A percentile compares a stretch with the other conserved stretches of the same genome.
Conservation (phyloP, 2,113 vertebrate genomes). For the Mystacornis crossleyi region DNA sequence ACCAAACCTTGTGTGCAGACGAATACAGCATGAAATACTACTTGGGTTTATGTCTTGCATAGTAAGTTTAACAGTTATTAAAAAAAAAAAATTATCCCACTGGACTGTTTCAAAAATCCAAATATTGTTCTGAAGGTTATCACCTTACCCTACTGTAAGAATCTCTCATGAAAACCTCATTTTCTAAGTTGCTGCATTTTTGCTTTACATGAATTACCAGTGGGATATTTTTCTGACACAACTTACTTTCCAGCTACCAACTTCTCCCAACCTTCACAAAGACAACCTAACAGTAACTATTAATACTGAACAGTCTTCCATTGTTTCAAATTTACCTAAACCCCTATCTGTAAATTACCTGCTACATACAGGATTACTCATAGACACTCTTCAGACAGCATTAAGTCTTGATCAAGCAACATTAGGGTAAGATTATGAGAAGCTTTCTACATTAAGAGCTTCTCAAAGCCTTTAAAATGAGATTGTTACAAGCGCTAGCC, state of each 20-base stretch:
- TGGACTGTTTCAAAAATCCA: background rate
- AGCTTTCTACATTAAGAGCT: conserved; percentile 8
- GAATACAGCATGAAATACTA: background rate
- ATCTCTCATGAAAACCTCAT: background rate
- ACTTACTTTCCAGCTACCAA: background rate
- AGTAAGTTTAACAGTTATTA: background rate
- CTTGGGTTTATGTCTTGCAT: background rate
- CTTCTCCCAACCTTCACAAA: background rate
- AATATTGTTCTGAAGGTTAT: background rate
- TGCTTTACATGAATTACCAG: background rate
- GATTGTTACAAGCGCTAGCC: background rate
- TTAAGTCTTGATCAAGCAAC: conserved; percentile 13
- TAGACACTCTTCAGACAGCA: background rate
- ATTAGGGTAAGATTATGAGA: conserved; percentile 10
- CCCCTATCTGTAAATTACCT: background rate
- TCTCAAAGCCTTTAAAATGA: conserved; percentile 16
- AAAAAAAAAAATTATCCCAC: background rate
- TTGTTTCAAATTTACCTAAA: background rate
- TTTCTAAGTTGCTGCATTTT: background rate
- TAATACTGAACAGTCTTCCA: background rate
- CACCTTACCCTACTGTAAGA: background rate
- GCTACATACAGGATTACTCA: background rate
- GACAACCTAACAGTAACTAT: background rate
- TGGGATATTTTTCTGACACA: background rate
- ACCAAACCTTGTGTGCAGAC: background rate